These are phyloP conservation scores for Coptotermes formosanus DNA, from an alignment of 1,140 invertebrate genomes.

Conservation along the genomic window DNA sequence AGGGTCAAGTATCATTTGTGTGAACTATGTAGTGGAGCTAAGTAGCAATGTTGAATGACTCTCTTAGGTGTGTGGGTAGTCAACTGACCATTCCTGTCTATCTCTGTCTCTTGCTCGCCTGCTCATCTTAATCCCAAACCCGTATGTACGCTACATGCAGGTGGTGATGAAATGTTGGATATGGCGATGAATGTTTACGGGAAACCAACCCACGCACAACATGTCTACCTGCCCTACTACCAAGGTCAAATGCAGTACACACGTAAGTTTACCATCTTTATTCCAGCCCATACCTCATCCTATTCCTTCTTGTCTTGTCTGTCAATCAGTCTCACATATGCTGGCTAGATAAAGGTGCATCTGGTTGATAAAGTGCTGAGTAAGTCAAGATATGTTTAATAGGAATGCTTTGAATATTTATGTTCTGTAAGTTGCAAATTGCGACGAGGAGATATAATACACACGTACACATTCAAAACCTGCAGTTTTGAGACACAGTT, in stretches of 20 bases:
- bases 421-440: too few relatives aligned
- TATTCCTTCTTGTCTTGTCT: slow-evolving; percentile 8
- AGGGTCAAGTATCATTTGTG: background rate
- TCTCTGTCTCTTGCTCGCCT: background rate
- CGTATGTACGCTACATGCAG: slow-evolving; percentile 41
- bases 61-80: slow-evolving; percentile 8
- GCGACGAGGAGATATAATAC: too few relatives aligned
- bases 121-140: slow-evolving; percentile 28
- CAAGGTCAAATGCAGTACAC: slow-evolving; percentile 73
- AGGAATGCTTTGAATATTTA: too few relatives aligned
- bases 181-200: slow-evolving; percentile 64
- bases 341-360: background rate
- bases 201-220: slow-evolving; percentile 70
- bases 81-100: background rate
- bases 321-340: background rate
- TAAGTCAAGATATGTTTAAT: too few relatives aligned
- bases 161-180: slow-evolving; percentile 67
- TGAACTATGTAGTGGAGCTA: background rate
- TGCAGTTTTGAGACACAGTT: too few relatives aligned
- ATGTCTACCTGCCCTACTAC: slow-evolving; percentile 76
- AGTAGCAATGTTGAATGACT: too few relatives aligned
- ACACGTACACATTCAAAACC: too few relatives aligned
- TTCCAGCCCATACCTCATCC: background rate
- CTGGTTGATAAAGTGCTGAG: too few relatives aligned
- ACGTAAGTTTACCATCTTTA: slow-evolving; percentile 62